These are phyloP conservation scores for Poeciliopsis infans DNA, from an alignment of 2,797 vertebrate genomes.

Conservation along the genomic window DNA sequence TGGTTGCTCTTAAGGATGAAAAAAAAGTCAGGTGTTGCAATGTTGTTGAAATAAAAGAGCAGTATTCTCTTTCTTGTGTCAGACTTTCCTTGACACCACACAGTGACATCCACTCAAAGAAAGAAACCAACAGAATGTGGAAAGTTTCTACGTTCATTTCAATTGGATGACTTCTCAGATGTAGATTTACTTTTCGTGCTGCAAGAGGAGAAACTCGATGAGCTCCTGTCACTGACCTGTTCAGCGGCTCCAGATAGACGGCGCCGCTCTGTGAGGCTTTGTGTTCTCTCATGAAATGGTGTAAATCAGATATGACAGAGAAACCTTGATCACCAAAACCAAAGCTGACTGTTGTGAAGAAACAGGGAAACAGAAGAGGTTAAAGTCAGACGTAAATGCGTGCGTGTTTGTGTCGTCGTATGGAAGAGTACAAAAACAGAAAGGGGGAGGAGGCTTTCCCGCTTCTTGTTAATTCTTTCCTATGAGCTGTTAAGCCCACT, in stretches of 20 bases:
- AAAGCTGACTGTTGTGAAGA: conserved; percentile 72
- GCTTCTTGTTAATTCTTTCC: conserved; percentile 70
- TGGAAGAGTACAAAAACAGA: neutral
- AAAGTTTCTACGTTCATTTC: conserved; percentile 69
- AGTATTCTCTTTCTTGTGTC: conserved; percentile 66
- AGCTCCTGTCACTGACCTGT: conserved; percentile 53
- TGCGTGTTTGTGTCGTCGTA: conserved; percentile 26
- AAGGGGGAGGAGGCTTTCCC: conserved; percentile 10
- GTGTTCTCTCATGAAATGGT: conserved; percentile 72
- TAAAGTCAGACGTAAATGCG: conserved; percentile 41
- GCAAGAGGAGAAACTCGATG: conserved; percentile 35
- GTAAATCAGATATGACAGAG: conserved; percentile 77
- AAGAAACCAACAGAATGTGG: conserved; percentile 62
- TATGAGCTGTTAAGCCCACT: conserved; percentile 71
- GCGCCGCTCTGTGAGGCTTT: conserved; percentile 65
- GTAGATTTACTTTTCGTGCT: conserved; percentile 20
- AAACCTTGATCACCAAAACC: conserved; percentile 79
- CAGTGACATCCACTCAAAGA: conserved; percentile 62
- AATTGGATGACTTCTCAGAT: conserved; percentile 55
- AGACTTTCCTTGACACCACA: conserved; percentile 54
- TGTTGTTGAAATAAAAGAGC: conserved; percentile 46
- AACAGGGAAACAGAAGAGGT: conserved; percentile 64
- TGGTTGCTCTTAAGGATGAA: conserved; percentile 38
- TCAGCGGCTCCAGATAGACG: conserved; percentile 55
- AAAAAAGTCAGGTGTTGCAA: conserved; percentile 42